Evolutionary conservation across 2,113 vertebrate species (phyloP).

Genomic region (Labeo rohita): DNA sequence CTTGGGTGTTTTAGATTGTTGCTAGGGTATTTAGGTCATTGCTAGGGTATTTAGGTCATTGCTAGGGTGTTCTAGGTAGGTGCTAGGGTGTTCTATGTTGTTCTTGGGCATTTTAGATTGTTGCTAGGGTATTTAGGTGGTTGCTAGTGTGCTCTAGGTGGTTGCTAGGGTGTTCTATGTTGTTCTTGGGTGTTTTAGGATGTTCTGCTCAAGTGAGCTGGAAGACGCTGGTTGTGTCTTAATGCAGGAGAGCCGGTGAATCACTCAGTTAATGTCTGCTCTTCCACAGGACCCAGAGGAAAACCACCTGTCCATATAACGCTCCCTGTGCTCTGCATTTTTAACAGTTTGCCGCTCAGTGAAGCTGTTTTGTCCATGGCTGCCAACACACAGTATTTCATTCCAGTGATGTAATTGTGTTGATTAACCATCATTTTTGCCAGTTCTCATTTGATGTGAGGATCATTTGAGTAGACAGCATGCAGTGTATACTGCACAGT

Average conservation of each 20-base stretch:
- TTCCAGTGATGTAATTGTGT: not conserved
- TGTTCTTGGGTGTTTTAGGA: not conserved
- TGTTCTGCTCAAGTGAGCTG: constrained; percentile 11
- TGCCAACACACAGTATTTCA: not conserved
- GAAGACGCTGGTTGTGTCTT: not conserved
- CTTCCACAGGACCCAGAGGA: constrained; percentile 4
- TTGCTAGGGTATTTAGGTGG: no score
- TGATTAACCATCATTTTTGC: not conserved
- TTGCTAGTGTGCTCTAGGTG: no score
- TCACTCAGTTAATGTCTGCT: not conserved
- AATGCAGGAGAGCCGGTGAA: not conserved
- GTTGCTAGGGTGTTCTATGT: no score
- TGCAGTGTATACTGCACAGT: not conserved
- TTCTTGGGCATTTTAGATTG: no score
- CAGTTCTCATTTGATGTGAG: not conserved
- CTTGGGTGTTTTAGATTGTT: not conserved
- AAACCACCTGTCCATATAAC: not conserved
- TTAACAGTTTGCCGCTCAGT: constrained; percentile 7
- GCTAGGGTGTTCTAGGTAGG: no score
- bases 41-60: no score
- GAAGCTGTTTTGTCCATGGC: not conserved
- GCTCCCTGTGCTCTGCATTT: not conserved
- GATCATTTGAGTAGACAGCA: not conserved
- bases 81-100: no score
- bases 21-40: not conserved